Percentiles rank a stretch among this genome's conserved stretches.
These are phyloP conservation scores for Phengaris arion DNA, from an alignment of 2,888 invertebrate genomes.

Conservation along the genomic window DNA sequence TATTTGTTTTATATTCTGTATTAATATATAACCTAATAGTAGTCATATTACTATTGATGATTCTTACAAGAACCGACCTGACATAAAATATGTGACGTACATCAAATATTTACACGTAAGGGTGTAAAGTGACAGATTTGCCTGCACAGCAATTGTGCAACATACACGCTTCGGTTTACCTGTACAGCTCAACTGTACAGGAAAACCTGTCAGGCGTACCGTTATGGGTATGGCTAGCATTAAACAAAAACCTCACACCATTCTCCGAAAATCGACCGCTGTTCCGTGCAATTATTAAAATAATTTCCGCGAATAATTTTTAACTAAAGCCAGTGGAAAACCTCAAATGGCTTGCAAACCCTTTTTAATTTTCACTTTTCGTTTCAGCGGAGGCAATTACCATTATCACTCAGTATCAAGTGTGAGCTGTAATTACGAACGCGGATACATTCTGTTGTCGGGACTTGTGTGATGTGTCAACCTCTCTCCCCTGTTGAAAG, in stretches of 20 bases:
- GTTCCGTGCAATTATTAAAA: constrained; percentile 7
- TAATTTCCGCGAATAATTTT: neutral
- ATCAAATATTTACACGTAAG: no score
- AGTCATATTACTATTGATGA: no score
- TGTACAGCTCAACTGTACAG: no score
- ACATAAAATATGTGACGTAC: no score
- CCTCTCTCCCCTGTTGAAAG: constrained; percentile 8
- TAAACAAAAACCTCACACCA: neutral
- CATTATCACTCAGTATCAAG: constrained; percentile 43
- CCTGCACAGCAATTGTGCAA: no score
- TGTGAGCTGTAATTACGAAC: constrained; percentile 46
- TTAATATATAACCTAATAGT: no score
- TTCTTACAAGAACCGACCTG: no score
- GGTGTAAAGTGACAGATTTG: no score
- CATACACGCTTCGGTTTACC: no score
- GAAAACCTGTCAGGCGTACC: no score
- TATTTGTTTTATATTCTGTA: no score
- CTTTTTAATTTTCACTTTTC: constrained; percentile 18
- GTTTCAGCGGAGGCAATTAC: constrained; percentile 38
- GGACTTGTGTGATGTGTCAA: neutral
- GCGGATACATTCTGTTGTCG: neutral
- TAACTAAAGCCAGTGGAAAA: neutral
- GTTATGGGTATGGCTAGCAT: neutral
- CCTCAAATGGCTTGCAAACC: neutral
- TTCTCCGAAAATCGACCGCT: neutral